Evolutionary conservation across 2,113 vertebrate genomes (phyloP).

Genomic region (Saimiri boliviensis): DNA sequence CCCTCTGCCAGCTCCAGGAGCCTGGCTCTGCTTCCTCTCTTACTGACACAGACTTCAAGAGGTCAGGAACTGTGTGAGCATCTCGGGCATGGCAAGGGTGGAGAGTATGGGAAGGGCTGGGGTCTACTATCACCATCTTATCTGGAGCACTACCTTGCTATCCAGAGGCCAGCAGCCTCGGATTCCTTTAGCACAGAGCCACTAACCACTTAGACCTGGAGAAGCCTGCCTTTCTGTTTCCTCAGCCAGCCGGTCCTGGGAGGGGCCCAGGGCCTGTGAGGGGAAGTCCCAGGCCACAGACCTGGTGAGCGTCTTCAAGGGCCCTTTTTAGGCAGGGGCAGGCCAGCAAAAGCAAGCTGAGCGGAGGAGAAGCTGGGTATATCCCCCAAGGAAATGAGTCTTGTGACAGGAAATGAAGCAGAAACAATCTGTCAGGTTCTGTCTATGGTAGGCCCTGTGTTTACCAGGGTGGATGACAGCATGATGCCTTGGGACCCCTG

Average conservation of each 20-base stretch:
- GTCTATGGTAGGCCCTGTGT: background rate
- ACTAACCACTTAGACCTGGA: background rate
- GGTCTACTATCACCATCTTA: background rate
- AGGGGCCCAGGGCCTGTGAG: background rate
- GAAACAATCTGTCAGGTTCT: conserved; percentile 33
- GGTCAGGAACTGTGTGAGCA: background rate
- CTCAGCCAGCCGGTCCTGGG: background rate
- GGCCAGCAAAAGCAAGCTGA: background rate
- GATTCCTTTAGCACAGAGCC: background rate
- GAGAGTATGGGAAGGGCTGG: background rate
- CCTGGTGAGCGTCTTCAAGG: conserved; percentile 6
- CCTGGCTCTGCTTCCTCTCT: background rate
- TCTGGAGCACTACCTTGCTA: background rate
- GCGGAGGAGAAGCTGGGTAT: background rate
- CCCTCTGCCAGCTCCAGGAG: background rate
- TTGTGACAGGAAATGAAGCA: conserved; percentile 68
- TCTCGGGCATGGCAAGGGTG: background rate
- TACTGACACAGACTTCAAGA: background rate
- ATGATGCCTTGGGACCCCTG: background rate
- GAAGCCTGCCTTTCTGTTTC: conserved; percentile 11
- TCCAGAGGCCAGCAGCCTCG: background rate
- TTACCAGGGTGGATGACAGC: background rate
- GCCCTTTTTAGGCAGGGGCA: background rate
- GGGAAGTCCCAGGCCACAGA: conserved; percentile 32
- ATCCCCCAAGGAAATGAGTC: conserved; percentile 58